Percentiles rank a stretch among this genome's conserved stretches.
These are phyloP conservation scores for Microplitis manilae DNA, from an alignment of 2,888 invertebrate species.

Conservation along the genomic window DNA sequence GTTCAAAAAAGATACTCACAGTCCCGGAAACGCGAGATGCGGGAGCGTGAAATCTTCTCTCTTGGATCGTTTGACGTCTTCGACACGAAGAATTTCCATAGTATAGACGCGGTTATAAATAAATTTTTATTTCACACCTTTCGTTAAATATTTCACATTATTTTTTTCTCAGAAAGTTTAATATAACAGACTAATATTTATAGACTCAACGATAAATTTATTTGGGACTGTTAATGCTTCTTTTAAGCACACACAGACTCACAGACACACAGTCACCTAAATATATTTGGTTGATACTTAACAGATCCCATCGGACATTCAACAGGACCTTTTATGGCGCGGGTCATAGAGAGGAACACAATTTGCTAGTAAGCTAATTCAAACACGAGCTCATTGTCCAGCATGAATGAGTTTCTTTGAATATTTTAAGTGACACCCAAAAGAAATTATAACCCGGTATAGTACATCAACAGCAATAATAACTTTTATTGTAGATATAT, in stretches of 20 bases:
- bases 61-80: not conserved
- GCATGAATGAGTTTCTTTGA: conserved; percentile 32
- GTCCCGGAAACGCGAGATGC: conserved; percentile 17
- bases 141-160: not conserved
- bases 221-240: conserved; percentile 19
- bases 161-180: not conserved
- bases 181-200: not conserved
- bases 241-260: not conserved
- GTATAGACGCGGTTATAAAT: conserved; percentile 8
- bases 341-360: conserved; percentile 13
- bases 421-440: conserved; percentile 17
- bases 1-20: conserved; percentile 11
- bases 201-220: conserved; percentile 42
- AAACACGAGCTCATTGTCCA: conserved; percentile 21
- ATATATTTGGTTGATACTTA: conserved; percentile 8
- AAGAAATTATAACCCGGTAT: not conserved
- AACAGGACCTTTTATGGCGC: conserved; percentile 22
- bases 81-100: conserved; percentile 32
- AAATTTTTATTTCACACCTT: not conserved
- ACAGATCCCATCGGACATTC: conserved; percentile 22
- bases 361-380: conserved; percentile 32
- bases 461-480: not conserved
- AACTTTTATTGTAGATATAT: not conserved
- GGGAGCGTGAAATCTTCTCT: conserved; percentile 33
- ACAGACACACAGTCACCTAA: not conserved